phyloP scores from a whole-genome alignment of 1,140 invertebrate species.

The Drosophila sturtevanti region DNA sequence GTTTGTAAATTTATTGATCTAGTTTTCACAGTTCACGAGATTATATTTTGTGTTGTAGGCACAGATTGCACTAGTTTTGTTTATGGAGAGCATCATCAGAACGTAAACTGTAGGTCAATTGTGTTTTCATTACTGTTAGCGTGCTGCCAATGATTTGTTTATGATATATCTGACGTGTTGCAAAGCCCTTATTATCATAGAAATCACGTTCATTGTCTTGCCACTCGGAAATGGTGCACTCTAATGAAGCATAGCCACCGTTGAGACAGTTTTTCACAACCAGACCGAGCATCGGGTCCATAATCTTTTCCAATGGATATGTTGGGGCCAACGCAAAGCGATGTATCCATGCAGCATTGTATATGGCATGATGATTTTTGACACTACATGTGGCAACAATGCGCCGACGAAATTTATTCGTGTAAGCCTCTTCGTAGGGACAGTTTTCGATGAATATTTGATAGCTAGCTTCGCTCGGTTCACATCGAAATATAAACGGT shows the following conservation, averaged over 20 bases:
- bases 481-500: slow-evolving; percentile 73
- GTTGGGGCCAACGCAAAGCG: slow-evolving; percentile 71
- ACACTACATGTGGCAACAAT: slow-evolving; percentile 71
- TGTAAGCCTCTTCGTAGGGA: slow-evolving; percentile 56
- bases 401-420: slow-evolving; percentile 70
- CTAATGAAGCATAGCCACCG: slow-evolving; percentile 65
- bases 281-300: slow-evolving; percentile 68
- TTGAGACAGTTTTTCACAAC: slow-evolving; percentile 60
- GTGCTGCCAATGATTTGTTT: slow-evolving; percentile 79
- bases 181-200: slow-evolving; percentile 69
- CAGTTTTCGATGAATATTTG: slow-evolving; percentile 70
- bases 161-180: slow-evolving; percentile 79
- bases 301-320: slow-evolving; percentile 75
- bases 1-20: slow-evolving; percentile 45
- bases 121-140: slow-evolving; percentile 76
- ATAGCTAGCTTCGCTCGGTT: slow-evolving; percentile 71
- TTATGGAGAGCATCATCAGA: slow-evolving; percentile 60
- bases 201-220: slow-evolving; percentile 76
- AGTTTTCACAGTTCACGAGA: slow-evolving; percentile 53
- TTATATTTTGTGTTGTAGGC: slow-evolving; percentile 13
- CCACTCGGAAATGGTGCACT: slow-evolving; percentile 78
- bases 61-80: slow-evolving; percentile 52
- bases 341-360: slow-evolving; percentile 80
- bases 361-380: slow-evolving; percentile 71
- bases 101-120: slow-evolving; percentile 63